Percentiles rank a stretch among this genome's conserved stretches.
Conservation (phyloP, 2,888 invertebrate species). For the Agelastica alni region DNA sequence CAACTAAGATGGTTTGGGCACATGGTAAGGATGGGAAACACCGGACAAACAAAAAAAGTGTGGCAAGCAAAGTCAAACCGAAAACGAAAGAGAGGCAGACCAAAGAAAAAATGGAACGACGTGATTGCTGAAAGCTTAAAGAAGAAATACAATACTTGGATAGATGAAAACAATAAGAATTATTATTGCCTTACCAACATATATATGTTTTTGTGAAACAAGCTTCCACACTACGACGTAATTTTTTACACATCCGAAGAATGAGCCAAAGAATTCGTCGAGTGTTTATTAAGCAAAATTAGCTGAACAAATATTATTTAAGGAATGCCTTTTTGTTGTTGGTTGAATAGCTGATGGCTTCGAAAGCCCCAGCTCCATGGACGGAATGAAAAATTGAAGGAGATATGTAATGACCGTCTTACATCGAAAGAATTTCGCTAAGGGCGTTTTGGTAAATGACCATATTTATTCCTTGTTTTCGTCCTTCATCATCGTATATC, state of each 20-base stretch:
- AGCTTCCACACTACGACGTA: conserved; percentile 2
- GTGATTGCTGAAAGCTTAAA: too few species aligned
- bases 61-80: too few species aligned
- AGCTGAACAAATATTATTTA: conserved; percentile 27
- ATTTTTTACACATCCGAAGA: conserved; percentile 19
- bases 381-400: conserved; percentile 13
- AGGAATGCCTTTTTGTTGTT: conserved; percentile 22
- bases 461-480: not conserved
- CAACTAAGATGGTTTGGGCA: too few species aligned
- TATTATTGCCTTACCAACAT: too few species aligned
- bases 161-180: too few species aligned
- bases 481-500: not conserved
- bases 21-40: too few species aligned
- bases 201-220: too few species aligned
- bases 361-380: not conserved
- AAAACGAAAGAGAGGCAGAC: too few species aligned
- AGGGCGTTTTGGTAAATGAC: conserved; percentile 2
- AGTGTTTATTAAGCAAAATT: conserved; percentile 25
- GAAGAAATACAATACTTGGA: too few species aligned
- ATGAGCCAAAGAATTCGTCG: conserved; percentile 23
- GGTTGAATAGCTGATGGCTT: not conserved
- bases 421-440: conserved; percentile 2
- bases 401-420: conserved; percentile 19
- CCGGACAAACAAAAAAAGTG: too few species aligned
- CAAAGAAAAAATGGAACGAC: too few species aligned